Conservation (phyloP, 2,888 invertebrate species). For the Asteroscopus sphinx region DNA sequence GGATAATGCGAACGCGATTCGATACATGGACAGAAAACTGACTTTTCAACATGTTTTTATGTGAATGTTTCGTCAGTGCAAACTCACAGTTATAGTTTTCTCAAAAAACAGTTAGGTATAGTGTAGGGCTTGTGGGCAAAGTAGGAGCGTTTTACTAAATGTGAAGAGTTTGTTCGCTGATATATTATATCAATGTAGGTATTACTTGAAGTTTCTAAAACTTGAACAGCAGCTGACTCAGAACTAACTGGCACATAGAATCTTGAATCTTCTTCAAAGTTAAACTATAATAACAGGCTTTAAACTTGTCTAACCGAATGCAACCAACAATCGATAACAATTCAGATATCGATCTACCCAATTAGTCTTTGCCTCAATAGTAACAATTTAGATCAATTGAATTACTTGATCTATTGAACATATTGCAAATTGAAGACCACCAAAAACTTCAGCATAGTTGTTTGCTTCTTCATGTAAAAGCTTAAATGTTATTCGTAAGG, state of each 20-base stretch:
- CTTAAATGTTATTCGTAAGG: slow-evolving; percentile 72
- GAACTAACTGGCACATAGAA: slow-evolving; percentile 11
- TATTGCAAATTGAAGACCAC: slow-evolving; percentile 48
- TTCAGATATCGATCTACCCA: slow-evolving; percentile 36
- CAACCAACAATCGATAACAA: slow-evolving; percentile 43
- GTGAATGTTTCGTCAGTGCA: too few relatives aligned
- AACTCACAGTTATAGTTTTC: too few relatives aligned
- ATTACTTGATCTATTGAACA: slow-evolving; percentile 44
- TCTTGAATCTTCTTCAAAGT: slow-evolving; percentile 25
- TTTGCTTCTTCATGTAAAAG: slow-evolving; percentile 55
- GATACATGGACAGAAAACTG: too few relatives aligned
- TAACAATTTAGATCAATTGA: slow-evolving; percentile 48
- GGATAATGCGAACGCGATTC: too few relatives aligned
- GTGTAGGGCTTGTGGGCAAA: too few relatives aligned
- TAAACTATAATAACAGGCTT: slow-evolving; percentile 16
- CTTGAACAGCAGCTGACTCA: slow-evolving; percentile 13
- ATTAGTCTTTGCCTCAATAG: slow-evolving; percentile 33
- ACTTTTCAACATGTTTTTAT: too few relatives aligned
- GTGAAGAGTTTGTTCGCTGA: slow-evolving; percentile 18
- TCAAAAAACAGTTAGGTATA: too few relatives aligned
- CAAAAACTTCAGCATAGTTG: slow-evolving; percentile 29
- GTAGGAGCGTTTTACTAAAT: slow-evolving; percentile 25
- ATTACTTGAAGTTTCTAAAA: slow-evolving; percentile 36
- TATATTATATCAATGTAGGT: slow-evolving; percentile 10
- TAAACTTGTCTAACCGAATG: slow-evolving; percentile 33